phyloP scores from a whole-genome alignment of 23 tunicate species.

The Trididemnum nubilum region DNA sequence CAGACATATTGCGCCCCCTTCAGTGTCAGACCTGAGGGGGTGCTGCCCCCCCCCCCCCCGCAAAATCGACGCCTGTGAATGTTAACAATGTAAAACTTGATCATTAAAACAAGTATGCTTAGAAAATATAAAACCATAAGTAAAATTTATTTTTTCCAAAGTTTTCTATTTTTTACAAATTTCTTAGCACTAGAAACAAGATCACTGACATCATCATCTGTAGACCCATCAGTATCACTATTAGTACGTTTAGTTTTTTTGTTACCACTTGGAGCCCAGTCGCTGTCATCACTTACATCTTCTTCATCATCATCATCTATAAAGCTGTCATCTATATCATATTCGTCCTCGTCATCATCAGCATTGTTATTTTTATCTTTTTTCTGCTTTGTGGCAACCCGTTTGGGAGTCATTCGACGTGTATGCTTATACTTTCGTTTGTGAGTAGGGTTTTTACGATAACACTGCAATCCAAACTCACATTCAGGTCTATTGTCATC shows the following conservation, averaged over 20 bases:
- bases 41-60: too few species aligned
- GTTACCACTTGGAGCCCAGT: slow-evolving; percentile 61
- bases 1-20: too few species aligned
- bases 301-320: slow-evolving; percentile 62
- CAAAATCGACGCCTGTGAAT: too few species aligned
- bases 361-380: slow-evolving; percentile 24
- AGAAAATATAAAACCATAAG: too few species aligned
- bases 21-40: too few species aligned
- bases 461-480: slow-evolving; percentile 75
- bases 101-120: too few species aligned
- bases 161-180: slow-evolving; percentile 54
- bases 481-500: slow-evolving; percentile 55
- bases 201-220: slow-evolving; percentile 41
- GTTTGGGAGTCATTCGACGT: slow-evolving; percentile 55
- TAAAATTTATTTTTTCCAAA: slow-evolving; percentile 57
- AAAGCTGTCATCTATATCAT: slow-evolving; percentile 70
- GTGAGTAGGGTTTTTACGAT: slow-evolving; percentile 66
- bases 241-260: slow-evolving; percentile 13
- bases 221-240: slow-evolving; percentile 31
- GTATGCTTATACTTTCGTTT: slow-evolving; percentile 61
- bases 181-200: slow-evolving; percentile 62
- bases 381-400: slow-evolving; percentile 20
- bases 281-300: slow-evolving; percentile 55
- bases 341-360: slow-evolving; percentile 59
- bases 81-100: too few species aligned